Percentiles rank a stretch among this genome's conserved stretches.
Conservation (phyloP, 2,113 vertebrate genomes). For the Emydocephalus ijimae region DNA sequence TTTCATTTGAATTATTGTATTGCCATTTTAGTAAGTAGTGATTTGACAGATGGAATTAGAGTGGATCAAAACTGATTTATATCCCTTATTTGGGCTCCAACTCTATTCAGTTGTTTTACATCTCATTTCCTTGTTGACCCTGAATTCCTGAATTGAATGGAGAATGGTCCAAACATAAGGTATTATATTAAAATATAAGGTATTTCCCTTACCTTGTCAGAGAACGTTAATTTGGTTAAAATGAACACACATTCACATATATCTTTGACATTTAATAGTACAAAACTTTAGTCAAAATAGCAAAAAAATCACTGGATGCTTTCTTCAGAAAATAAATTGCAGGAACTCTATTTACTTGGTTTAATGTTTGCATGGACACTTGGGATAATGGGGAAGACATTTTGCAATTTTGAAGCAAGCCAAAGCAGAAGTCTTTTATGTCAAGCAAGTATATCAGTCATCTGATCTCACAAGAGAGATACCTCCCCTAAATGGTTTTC, state of each 20-base stretch:
- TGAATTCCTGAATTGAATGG: background rate
- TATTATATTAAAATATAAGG: background rate
- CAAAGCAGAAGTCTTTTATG: conserved; percentile 37
- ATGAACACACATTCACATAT: background rate
- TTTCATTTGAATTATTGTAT: rapidly evolving
- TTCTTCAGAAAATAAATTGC: background rate
- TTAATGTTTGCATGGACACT: background rate
- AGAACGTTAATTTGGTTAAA: conserved; percentile 4
- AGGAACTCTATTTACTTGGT: conserved; percentile 11
- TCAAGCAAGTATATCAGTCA: conserved; percentile 22
- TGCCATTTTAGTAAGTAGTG: background rate
- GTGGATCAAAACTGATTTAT: no score
- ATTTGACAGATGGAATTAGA: background rate
- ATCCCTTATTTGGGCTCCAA: background rate
- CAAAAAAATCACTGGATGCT: conserved; percentile 1
- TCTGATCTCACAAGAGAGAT: conserved; percentile 41
- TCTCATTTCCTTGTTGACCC: rapidly evolving
- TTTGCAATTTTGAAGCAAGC: conserved; percentile 31
- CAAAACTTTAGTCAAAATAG: conserved; percentile 32
- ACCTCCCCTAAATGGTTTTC: background rate
- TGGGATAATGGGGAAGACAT: background rate
- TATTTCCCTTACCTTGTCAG: background rate
- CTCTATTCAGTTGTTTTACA: rapidly evolving
- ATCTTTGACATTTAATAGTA: conserved; percentile 16
- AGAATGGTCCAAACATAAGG: background rate